phyloP scores from a whole-genome alignment of 2,797 vertebrate species.

The Lithobates pipiens region DNA sequence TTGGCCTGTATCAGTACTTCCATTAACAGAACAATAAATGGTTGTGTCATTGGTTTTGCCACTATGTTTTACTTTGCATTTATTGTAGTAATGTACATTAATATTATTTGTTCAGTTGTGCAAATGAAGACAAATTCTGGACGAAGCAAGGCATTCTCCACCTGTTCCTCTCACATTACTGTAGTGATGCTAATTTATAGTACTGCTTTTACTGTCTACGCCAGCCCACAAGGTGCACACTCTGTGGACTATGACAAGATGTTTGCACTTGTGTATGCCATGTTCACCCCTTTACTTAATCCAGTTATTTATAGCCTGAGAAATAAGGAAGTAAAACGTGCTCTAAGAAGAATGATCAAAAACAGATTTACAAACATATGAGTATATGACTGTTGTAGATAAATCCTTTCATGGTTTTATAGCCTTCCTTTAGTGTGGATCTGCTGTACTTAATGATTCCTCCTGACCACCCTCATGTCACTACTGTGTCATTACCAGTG shows the following conservation, averaged over 20 bases:
- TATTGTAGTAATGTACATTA: conserved; percentile 63
- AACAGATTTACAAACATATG: background rate
- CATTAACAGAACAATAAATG: conserved; percentile 55
- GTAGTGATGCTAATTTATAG: conserved; percentile 67
- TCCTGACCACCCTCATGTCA: too few species aligned
- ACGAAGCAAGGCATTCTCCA: conserved; percentile 67
- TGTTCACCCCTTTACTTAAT: conserved; percentile 68
- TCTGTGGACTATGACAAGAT: conserved; percentile 65
- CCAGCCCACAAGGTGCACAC: conserved; percentile 60
- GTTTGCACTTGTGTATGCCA: conserved; percentile 64
- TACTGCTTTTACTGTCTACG: conserved; percentile 67
- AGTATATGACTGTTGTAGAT: too few species aligned
- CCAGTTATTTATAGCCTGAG: conserved; percentile 69
- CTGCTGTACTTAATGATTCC: too few species aligned
- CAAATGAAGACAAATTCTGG: conserved; percentile 61
- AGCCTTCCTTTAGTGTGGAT: too few species aligned
- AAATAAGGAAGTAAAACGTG: conserved; percentile 68
- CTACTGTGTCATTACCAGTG: too few species aligned
- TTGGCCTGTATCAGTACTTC: conserved; percentile 63
- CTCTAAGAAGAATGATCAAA: conserved; percentile 59
- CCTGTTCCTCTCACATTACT: conserved; percentile 64
- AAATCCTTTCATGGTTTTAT: too few species aligned
- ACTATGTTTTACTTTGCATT: conserved; percentile 64
- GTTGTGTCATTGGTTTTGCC: conserved; percentile 59
- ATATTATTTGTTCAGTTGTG: conserved; percentile 62